Conservation (phyloP, 1,140 invertebrate genomes). For the Drosophila bipectinata region DNA sequence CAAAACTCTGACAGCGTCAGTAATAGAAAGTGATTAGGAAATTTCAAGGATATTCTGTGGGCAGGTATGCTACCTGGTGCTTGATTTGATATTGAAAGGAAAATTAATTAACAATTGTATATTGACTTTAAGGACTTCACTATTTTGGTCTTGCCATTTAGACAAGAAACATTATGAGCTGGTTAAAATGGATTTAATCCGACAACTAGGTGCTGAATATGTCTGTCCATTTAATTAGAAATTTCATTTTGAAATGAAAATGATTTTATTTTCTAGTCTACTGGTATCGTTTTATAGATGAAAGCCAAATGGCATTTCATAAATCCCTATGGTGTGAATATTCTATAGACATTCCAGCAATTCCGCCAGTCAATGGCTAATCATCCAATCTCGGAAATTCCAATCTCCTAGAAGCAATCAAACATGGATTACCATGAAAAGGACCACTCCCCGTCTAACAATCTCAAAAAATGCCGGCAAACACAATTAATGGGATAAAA, state of each 20-base stretch:
- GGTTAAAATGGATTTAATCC: background rate
- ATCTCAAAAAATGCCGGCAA: conserved; percentile 24
- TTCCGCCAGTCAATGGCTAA: conserved; percentile 41
- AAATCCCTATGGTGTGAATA: conserved; percentile 16
- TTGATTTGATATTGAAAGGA: conserved; percentile 23
- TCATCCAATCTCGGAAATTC: conserved; percentile 50
- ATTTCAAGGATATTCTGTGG: conserved; percentile 4
- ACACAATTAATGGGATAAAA: conserved; percentile 73
- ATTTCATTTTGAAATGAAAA: conserved; percentile 8
- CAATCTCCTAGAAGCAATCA: conserved; percentile 56
- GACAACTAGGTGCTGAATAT: background rate
- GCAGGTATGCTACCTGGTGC: too few relatives aligned
- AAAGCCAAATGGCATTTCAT: conserved; percentile 11
- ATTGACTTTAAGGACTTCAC: conserved; percentile 1
- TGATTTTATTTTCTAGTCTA: conserved; percentile 3
- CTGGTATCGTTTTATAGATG: conserved; percentile 4
- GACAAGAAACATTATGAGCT: background rate
- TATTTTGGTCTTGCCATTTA: background rate
- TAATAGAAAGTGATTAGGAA: conserved; percentile 2
- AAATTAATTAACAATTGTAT: conserved; percentile 29
- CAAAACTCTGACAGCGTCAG: conserved; percentile 14
- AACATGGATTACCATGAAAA: conserved; percentile 36
- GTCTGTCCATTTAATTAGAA: conserved; percentile 2
- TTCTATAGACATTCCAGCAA: conserved; percentile 4
- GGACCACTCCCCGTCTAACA: background rate